Evolutionary conservation across 2,797 vertebrate species (phyloP).

Genomic region (Onychomys leucogaster): DNA sequence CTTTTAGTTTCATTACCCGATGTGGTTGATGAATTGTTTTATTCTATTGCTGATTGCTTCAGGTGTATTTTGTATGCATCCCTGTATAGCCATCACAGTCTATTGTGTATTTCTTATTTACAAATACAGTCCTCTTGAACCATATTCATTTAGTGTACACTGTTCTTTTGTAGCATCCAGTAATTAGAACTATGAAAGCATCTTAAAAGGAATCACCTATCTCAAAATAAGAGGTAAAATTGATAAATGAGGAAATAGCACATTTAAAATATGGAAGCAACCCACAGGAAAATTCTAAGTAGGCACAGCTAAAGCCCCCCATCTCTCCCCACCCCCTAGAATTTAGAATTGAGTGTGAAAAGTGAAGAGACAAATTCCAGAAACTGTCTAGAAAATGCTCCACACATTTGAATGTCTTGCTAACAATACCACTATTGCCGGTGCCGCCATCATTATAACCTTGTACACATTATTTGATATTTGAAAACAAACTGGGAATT

Average conservation of each 20-base stretch:
- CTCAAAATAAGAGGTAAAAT: not conserved
- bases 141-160: not conserved
- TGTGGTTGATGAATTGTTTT: not conserved
- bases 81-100: not conserved
- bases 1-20: not conserved
- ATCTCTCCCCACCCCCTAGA: not conserved
- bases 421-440: no score
- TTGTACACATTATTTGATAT: not conserved
- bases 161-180: not conserved
- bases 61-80: not conserved
- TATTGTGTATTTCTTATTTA: not conserved
- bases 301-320: not conserved
- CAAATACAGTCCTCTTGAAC: not conserved
- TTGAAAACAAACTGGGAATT: not conserved
- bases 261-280: not conserved
- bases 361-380: not conserved
- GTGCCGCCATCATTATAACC: not conserved
- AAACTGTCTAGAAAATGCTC: not conserved
- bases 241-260: not conserved
- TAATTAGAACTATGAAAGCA: not conserved
- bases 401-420: not conserved
- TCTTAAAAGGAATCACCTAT: not conserved
- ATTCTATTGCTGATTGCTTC: not conserved
- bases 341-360: not conserved
- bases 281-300: not conserved